phyloP scores from a whole-genome alignment of 2,113 vertebrate genomes.

The Leucopternis melanops region DNA sequence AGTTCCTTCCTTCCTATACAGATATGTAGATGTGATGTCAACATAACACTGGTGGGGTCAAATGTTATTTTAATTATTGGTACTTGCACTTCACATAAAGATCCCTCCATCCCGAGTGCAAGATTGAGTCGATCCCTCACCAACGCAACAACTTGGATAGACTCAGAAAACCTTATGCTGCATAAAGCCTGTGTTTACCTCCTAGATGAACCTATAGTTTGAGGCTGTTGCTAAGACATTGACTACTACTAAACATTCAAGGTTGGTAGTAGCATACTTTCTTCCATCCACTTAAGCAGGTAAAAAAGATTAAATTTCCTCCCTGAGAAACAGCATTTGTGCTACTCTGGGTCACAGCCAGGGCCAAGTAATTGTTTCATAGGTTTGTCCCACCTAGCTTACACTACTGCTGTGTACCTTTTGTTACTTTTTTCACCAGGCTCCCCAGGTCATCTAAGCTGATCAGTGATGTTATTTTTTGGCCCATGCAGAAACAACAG shows the following conservation, averaged over 20 bases:
- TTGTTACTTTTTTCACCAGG: background rate
- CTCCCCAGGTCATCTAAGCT: background rate
- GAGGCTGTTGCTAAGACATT: background rate
- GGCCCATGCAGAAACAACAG: background rate
- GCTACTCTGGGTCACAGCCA: background rate
- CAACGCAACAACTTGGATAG: background rate
- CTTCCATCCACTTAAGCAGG: background rate
- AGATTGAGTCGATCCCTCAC: background rate
- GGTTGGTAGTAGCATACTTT: background rate
- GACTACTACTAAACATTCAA: background rate
- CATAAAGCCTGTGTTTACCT: background rate
- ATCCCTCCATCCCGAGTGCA: background rate
- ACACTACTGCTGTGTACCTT: background rate
- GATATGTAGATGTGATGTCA: background rate
- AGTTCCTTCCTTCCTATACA: background rate
- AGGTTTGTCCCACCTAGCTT: background rate
- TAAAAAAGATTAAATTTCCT: background rate
- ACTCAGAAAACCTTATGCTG: background rate
- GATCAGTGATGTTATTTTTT: background rate
- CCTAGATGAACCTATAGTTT: background rate
- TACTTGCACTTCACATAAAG: background rate
- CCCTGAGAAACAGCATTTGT: background rate
- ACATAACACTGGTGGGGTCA: background rate
- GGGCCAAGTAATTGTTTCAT: background rate
- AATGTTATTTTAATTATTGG: background rate